These are phyloP conservation scores for Napeogenes inachia DNA, from an alignment of 2,888 invertebrate species.

Conservation along the genomic window DNA sequence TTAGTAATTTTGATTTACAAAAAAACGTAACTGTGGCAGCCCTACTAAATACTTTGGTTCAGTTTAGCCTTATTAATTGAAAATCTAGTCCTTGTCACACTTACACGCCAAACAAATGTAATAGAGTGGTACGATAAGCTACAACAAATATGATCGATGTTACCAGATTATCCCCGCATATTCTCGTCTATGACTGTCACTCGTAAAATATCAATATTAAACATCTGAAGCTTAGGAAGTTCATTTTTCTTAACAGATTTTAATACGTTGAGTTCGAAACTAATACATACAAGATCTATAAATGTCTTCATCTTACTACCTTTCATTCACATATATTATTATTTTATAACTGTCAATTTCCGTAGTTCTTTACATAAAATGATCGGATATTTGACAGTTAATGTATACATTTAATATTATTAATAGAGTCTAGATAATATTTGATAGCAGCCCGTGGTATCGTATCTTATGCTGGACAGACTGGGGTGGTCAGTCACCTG, in stretches of 20 bases:
- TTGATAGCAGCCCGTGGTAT: no score
- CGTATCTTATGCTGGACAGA: no score
- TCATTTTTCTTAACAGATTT: background rate
- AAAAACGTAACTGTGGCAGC: background rate
- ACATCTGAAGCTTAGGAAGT: background rate
- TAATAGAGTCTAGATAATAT: no score
- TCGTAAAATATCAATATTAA: background rate
- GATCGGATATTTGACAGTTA: no score
- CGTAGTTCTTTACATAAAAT: no score
- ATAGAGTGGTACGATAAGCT: slow-evolving; percentile 24
- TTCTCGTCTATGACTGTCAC: slow-evolving; percentile 15
- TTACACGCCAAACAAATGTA: slow-evolving; percentile 34
- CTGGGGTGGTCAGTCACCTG: no score
- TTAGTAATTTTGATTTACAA: background rate
- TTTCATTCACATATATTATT: no score
- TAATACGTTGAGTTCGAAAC: no score
- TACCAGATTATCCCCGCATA: slow-evolving; percentile 25
- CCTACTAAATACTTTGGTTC: slow-evolving; percentile 13
- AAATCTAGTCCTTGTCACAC: slow-evolving; percentile 32
- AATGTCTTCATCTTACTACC: no score
- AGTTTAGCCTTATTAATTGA: slow-evolving; percentile 31
- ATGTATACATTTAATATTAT: no score
- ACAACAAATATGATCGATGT: slow-evolving; percentile 30
- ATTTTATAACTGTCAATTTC: no score
- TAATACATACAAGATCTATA: no score